Base-by-base conservation (phyloP, 2,888 invertebrate genomes). In the Tridacna crocea region DNA sequence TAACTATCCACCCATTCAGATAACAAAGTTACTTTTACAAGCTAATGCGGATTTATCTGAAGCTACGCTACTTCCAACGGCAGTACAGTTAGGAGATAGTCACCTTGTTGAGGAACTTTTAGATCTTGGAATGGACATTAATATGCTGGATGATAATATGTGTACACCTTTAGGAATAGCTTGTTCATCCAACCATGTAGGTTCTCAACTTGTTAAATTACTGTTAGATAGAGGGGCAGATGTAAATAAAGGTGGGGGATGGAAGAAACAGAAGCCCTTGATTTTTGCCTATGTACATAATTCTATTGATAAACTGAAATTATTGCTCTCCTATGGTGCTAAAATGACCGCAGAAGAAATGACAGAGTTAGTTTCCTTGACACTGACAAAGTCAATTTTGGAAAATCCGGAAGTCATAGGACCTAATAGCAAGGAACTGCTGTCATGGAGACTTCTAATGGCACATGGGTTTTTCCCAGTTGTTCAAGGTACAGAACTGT, bases 221-320 rank as follows among this genome's bases (percentile, higher is more conserved):
- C 84, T 92, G n/a, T 88, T 92, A 12, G 87, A 89, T 58, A 82
- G 89, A 60, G 92, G 92, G 17, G 92, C 92, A 51, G 91, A 92
- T 72, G 91, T 91, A 12, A 91, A 92, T 72, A 91, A 90, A 78
- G 92, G 91, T 8, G 91, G 91, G 0, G 91, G 91, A 2, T 92
- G 92, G 90, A 90, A 89, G 75, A 91, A 91, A 66, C 92, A 90
- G 80, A 92, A 92, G 70, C 92, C 92, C 11, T 76, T 92, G 0
- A 91, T 92, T 60, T 90, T 92, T 66, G 92, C 92, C 0, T 92
- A 91, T 85, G 92, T 91, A 51, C 91, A 92, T 77, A 92, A 92
- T 79, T 90, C 92, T 24, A 90, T 92, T n/a, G 90, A 91, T 51
- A 92, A 92, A 87, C 89, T 92, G 55, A 86, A 88, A 75, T 82